These are phyloP conservation scores for Lordiphosa fenestrarum DNA, from an alignment of 2,888 invertebrate species.

Conservation along the genomic window DNA sequence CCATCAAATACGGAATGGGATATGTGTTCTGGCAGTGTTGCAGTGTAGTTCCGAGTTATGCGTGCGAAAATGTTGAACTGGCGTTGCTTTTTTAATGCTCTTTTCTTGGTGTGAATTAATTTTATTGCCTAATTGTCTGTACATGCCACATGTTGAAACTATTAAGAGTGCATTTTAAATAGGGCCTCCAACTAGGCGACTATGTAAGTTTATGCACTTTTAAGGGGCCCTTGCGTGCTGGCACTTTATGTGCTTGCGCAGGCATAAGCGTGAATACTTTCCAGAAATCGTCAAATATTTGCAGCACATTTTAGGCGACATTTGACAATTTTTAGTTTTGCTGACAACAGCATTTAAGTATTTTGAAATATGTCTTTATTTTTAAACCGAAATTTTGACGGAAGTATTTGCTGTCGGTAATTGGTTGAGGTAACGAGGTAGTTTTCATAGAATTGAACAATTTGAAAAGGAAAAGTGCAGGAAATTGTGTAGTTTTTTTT, in stretches of 20 bases:
- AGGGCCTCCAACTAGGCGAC: slow-evolving; percentile 61
- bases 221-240: slow-evolving; percentile 1
- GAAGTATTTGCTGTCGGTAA: slow-evolving; percentile 2
- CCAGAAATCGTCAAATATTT: slow-evolving; percentile 23
- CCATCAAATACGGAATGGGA: slow-evolving; percentile 31
- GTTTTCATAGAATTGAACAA: slow-evolving; percentile 8
- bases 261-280: slow-evolving; percentile 21
- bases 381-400: slow-evolving; percentile 53
- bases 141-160: slow-evolving; percentile 78
- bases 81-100: slow-evolving; percentile 47
- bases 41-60: slow-evolving; percentile 57
- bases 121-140: slow-evolving; percentile 76
- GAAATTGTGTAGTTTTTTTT: too few relatives aligned
- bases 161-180: slow-evolving; percentile 61
- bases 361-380: slow-evolving; percentile 65
- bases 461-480: too few relatives aligned
- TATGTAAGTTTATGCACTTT: slow-evolving; percentile 61
- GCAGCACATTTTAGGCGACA: slow-evolving; percentile 24
- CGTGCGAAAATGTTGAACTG: slow-evolving; percentile 69
- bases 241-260: slow-evolving; percentile 23
- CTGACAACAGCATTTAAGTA: neutral
- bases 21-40: slow-evolving; percentile 23
- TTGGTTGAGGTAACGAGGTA: neutral
- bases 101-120: slow-evolving; percentile 77
- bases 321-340: slow-evolving; percentile 19